Percentiles rank a stretch among this genome's conserved stretches.
Evolutionary conservation across 2,113 vertebrate species (phyloP).

Genomic region (Onychostruthus taczanowskii): DNA sequence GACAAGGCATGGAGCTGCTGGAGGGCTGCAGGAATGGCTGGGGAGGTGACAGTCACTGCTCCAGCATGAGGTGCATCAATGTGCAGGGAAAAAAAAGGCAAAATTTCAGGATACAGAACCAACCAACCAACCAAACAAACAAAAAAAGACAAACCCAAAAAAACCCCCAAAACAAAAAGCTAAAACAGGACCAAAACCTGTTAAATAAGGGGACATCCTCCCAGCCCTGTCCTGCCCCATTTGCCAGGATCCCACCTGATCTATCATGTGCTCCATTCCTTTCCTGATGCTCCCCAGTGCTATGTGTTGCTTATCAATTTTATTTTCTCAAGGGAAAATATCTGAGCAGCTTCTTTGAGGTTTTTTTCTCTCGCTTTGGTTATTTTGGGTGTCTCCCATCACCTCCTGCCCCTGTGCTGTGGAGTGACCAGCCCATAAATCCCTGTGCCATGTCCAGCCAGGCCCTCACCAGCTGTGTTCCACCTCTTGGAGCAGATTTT

Average conservation of each 20-base stretch:
- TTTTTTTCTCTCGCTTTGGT: rapidly evolving
- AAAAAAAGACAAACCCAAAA: not conserved
- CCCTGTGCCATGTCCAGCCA: rapidly evolving
- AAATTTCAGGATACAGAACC: too few species aligned
- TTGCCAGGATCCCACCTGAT: not conserved
- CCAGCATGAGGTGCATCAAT: too few species aligned
- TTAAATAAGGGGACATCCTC: too few species aligned
- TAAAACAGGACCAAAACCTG: not conserved
- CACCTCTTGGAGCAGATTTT: not conserved
- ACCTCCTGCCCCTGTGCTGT: not conserved
- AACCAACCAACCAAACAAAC: too few species aligned
- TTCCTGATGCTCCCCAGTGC: not conserved
- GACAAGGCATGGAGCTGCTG: too few species aligned
- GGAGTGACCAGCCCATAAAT: not conserved
- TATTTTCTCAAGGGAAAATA: not conserved
- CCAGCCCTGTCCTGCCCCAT: not conserved
- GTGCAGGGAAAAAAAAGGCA: too few species aligned
- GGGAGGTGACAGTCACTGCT: too few species aligned
- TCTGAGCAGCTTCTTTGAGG: rapidly evolving
- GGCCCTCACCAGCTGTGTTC: not conserved
- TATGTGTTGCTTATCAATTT: rapidly evolving
- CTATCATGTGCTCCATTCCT: rapidly evolving
- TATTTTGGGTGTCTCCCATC: not conserved
- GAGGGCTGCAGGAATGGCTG: too few species aligned
- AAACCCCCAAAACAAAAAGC: not conserved